These are phyloP conservation scores for Muricea muricata DNA, from an alignment of 92 coral and sea anemone species.

Conservation along the genomic window DNA sequence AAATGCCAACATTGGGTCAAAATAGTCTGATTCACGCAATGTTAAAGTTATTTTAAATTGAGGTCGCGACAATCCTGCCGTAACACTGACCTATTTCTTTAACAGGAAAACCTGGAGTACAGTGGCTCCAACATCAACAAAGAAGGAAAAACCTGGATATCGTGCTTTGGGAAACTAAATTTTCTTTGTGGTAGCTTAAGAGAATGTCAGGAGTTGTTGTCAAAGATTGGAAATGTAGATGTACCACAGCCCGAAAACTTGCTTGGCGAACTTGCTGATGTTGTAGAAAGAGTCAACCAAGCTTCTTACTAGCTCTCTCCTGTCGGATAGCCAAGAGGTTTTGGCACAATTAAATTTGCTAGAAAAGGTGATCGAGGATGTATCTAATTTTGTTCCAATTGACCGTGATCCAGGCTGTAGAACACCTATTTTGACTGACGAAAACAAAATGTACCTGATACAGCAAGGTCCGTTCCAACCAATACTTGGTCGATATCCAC, in stretches of 20 bases:
- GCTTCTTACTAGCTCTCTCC: conserved; percentile 32
- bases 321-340: neutral
- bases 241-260: conserved; percentile 11
- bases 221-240: conserved; percentile 11
- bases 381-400: neutral
- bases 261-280: conserved; percentile 30
- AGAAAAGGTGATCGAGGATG: neutral
- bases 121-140: conserved; percentile 6
- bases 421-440: conserved; percentile 27
- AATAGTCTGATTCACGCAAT: neutral
- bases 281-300: conserved; percentile 24
- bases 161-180: neutral
- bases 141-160: conserved; percentile 23
- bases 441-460: conserved; percentile 3
- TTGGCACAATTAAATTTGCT: conserved; percentile 10
- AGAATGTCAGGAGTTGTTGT: neutral
- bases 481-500: conserved; percentile 8
- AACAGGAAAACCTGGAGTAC: conserved; percentile 25
- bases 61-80: neutral
- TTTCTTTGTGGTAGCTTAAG: neutral
- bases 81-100: neutral
- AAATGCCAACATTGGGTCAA: too few species aligned
- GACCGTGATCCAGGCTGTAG: conserved; percentile 30
- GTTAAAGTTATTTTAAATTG: neutral
- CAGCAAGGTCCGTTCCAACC: conserved; percentile 23